phyloP scores from a whole-genome alignment of 92 coral and sea anemone genomes.

The Blastomussa wellsi region DNA sequence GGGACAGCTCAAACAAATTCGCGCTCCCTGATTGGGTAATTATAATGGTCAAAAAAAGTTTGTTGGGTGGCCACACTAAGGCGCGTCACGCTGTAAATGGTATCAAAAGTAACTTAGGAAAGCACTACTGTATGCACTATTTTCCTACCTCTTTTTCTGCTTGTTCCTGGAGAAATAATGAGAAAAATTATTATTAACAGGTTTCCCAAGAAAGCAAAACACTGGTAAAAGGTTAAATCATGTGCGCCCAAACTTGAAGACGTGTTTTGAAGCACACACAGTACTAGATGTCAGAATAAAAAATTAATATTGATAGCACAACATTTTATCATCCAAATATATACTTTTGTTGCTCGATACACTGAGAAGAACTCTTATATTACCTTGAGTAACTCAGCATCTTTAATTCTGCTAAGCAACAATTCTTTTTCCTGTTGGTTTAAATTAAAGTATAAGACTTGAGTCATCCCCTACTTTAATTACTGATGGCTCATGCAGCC shows the following conservation, averaged over 20 bases:
- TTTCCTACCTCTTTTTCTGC: conserved; percentile 77
- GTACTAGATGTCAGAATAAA: background rate
- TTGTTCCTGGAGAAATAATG: conserved; percentile 43
- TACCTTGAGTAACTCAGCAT: conserved; percentile 68
- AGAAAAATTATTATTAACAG: background rate
- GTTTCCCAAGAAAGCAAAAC: background rate
- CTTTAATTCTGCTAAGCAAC: conserved; percentile 55
- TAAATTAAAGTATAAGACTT: background rate
- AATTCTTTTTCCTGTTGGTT: conserved; percentile 69
- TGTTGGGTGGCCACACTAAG: too few species aligned
- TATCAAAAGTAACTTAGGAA: background rate
- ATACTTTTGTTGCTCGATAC: background rate
- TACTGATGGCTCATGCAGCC: background rate
- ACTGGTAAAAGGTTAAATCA: background rate
- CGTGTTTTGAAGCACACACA: background rate
- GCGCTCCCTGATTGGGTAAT: too few species aligned
- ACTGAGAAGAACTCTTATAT: background rate
- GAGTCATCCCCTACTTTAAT: background rate
- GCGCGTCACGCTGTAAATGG: background rate
- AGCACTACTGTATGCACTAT: background rate
- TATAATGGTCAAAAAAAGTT: too few species aligned
- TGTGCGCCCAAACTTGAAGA: background rate
- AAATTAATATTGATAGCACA: background rate
- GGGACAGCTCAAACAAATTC: too few species aligned
- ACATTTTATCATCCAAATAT: background rate